Conservation (phyloP, 30 jellyfish, hydroid and myxozoan species). For the Rhopilema esculentum region DNA sequence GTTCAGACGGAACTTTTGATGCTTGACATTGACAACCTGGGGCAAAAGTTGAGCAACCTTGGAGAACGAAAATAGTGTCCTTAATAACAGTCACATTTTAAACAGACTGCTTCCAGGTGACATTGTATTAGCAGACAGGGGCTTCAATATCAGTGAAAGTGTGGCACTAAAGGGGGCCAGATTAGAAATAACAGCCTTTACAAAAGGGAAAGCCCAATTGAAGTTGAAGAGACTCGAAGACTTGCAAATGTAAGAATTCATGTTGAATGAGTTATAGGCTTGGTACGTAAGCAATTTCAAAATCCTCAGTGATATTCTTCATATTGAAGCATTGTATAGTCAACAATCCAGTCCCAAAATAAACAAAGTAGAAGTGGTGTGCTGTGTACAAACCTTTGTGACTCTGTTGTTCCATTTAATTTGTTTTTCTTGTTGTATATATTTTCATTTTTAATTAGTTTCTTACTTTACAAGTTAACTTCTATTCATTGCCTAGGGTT, state of each 20-base stretch:
- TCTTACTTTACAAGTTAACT: not conserved
- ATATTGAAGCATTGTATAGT: slow-evolving; percentile 1
- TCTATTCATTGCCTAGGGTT: too few relatives aligned
- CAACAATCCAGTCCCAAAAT: not conserved
- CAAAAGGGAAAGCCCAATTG: slow-evolving; percentile 36
- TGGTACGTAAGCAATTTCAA: slow-evolving; percentile 22
- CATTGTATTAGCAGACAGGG: slow-evolving; percentile 35
- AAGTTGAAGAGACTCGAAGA: slow-evolving; percentile 41
- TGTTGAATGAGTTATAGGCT: slow-evolving; percentile 65
- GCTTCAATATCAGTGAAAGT: slow-evolving; percentile 37
- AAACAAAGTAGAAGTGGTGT: not conserved
- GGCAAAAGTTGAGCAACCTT: not conserved
- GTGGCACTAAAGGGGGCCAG: slow-evolving; percentile 8
- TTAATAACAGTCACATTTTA: slow-evolving; percentile 11
- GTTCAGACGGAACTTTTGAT: slow-evolving; percentile 3
- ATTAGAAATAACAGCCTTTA: slow-evolving; percentile 23
- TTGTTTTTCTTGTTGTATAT: not conserved
- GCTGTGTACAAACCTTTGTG: slow-evolving; percentile 14
- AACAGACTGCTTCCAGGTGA: slow-evolving; percentile 32
- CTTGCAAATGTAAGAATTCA: slow-evolving; percentile 41
- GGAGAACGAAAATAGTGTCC: not conserved
- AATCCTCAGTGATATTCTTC: slow-evolving; percentile 31
- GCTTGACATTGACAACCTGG: not conserved
- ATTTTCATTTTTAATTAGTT: not conserved
- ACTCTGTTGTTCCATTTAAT: slow-evolving; percentile 31